Conservation (phyloP, 2,888 invertebrate species). For the Conchocele bisecta region DNA sequence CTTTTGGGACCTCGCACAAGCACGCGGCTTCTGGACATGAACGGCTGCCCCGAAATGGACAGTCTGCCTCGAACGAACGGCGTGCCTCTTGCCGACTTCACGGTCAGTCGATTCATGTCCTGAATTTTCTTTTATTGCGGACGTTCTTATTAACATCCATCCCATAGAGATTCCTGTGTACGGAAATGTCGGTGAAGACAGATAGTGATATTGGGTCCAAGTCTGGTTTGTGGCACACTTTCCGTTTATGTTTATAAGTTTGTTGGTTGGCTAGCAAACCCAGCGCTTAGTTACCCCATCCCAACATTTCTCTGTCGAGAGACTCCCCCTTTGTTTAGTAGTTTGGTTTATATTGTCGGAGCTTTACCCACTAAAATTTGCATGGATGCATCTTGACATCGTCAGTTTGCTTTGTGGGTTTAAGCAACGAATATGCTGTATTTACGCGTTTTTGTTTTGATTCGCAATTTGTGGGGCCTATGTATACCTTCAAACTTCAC, state of each 20-base stretch:
- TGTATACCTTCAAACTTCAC: constrained; percentile 11
- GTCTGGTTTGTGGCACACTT: constrained; percentile 22
- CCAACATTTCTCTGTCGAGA: constrained; percentile 3
- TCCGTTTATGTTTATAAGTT: constrained; percentile 16
- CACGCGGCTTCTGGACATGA: too few relatives aligned
- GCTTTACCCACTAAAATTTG: constrained; percentile 24
- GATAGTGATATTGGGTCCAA: constrained; percentile 27
- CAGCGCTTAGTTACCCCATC: constrained; percentile 22
- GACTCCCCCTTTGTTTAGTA: constrained; percentile 12
- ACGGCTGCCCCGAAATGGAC: too few relatives aligned
- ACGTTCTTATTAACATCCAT: constrained; percentile 10
- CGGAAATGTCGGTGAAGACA: constrained; percentile 21
- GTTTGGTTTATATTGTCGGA: constrained; percentile 15
- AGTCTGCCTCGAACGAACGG: neutral
- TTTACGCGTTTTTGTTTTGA: constrained; percentile 9
- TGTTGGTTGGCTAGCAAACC: constrained; percentile 32
- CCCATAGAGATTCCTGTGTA: constrained; percentile 32
- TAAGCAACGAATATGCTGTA: constrained; percentile 25
- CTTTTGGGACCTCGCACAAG: too few relatives aligned
- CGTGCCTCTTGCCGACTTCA: neutral
- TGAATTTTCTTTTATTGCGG: neutral
- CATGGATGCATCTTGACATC: constrained; percentile 19
- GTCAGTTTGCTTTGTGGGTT: constrained; percentile 17
- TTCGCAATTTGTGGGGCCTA: constrained; percentile 29
- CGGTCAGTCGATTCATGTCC: neutral